Evolutionary conservation across 64 coral and sea anemone genomes (phyloP).

Genomic region (Actinia equina): DNA sequence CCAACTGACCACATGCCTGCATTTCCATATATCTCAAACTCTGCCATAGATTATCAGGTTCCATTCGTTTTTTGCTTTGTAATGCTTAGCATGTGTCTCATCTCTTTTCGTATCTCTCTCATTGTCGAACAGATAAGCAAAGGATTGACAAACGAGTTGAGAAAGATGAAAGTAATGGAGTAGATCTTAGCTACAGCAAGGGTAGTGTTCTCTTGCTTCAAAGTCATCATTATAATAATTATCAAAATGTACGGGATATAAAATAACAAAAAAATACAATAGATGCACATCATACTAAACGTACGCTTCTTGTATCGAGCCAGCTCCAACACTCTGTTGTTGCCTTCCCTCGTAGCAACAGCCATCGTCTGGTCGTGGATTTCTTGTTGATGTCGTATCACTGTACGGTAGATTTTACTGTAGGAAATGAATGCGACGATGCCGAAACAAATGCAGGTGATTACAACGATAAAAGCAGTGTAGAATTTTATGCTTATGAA

Average conservation of each 20-base stretch:
- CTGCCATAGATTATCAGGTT: no score
- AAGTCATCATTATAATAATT: not conserved
- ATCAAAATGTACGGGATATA: not conserved
- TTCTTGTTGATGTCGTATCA: conserved; percentile 1
- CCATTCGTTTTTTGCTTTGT: not conserved
- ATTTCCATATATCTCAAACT: no score
- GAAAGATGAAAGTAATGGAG: not conserved
- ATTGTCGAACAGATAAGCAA: not conserved
- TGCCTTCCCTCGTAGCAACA: not conserved
- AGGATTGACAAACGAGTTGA: not conserved
- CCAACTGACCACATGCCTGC: no score
- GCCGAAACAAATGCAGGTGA: not conserved
- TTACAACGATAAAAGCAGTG: not conserved
- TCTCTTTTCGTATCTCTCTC: not conserved
- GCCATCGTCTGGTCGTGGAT: not conserved
- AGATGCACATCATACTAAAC: not conserved
- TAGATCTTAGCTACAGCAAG: not conserved
- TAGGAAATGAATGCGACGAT: conserved; percentile 1
- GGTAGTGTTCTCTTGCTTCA: not conserved
- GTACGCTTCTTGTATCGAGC: not conserved
- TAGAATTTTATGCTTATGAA: not conserved
- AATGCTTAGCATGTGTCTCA: not conserved
- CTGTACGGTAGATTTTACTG: conserved; percentile 16
- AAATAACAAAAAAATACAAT: not conserved
- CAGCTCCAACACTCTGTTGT: not conserved